Evolutionary conservation across 2,113 vertebrate genomes (phyloP).

Genomic region (Heloderma charlesbogerti): DNA sequence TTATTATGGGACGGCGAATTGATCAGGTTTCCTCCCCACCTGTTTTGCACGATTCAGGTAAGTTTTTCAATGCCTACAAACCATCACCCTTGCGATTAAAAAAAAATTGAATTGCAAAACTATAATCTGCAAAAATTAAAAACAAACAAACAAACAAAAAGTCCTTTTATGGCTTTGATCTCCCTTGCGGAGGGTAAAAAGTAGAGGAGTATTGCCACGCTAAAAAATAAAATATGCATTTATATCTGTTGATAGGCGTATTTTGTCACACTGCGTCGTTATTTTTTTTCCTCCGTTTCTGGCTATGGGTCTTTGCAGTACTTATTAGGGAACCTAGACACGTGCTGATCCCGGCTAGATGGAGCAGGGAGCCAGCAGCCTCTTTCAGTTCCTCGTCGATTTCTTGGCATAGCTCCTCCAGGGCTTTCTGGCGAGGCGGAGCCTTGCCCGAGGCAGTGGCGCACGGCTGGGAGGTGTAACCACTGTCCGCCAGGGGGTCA

Average conservation of each 20-base stretch:
- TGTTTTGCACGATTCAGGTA: slow-evolving; percentile 59
- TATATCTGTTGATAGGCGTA: slow-evolving; percentile 61
- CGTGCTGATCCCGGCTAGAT: slow-evolving; percentile 94
- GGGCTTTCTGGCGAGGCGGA: slow-evolving; percentile 79
- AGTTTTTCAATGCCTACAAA: slow-evolving; percentile 64
- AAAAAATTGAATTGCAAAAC: slow-evolving; percentile 69
- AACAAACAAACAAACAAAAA: slow-evolving; percentile 62
- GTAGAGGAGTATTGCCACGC: slow-evolving; percentile 84
- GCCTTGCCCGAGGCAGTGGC: slow-evolving; percentile 72
- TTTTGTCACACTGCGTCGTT: slow-evolving; percentile 47
- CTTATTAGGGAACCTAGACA: slow-evolving; percentile 91
- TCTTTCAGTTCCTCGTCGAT: slow-evolving; percentile 98
- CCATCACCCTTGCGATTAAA: slow-evolving; percentile 55
- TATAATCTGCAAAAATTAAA: slow-evolving; percentile 30
- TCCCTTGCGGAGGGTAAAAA: slow-evolving; percentile 91
- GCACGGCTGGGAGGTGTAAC: slow-evolving; percentile 78
- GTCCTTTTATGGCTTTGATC: slow-evolving; percentile 99
- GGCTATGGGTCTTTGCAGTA: slow-evolving; percentile 84
- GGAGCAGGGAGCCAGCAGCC: slow-evolving; percentile 96
- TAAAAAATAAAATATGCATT: slow-evolving; percentile 78
- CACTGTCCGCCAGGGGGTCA: slow-evolving; percentile 81
- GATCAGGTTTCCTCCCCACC: slow-evolving; percentile 61
- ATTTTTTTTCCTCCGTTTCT: slow-evolving; percentile 91
- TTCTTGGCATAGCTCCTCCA: slow-evolving; percentile 86
- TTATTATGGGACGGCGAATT: slow-evolving; percentile 59